These are phyloP conservation scores for Anastrepha ludens DNA, from an alignment of 1,140 invertebrate genomes.

Conservation along the genomic window DNA sequence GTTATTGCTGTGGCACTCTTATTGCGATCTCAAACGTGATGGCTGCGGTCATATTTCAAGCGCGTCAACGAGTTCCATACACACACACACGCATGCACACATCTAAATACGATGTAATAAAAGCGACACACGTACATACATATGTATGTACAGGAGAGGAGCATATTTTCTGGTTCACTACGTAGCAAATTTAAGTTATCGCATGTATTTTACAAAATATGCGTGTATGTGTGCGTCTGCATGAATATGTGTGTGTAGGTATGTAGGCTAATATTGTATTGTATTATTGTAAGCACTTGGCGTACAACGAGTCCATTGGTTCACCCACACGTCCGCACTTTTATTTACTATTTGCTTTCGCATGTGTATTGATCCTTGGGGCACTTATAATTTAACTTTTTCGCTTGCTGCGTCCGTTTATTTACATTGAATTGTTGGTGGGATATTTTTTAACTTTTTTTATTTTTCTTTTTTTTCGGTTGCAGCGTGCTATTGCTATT, in stretches of 20 bases:
- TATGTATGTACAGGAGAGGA: neutral
- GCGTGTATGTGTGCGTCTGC: neutral
- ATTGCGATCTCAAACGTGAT: slow-evolving; percentile 40
- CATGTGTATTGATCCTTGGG: slow-evolving; percentile 12
- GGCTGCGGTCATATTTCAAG: slow-evolving; percentile 39
- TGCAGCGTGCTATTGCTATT: neutral
- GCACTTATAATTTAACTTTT: slow-evolving; percentile 48
- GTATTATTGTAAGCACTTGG: too few species aligned
- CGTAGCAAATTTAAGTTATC: neutral
- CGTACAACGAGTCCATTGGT: neutral
- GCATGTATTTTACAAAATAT: neutral
- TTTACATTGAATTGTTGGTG: neutral
- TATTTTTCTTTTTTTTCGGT: neutral
- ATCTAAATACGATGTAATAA: neutral
- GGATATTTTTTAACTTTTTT: neutral
- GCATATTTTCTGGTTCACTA: slow-evolving; percentile 36
- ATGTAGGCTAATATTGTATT: neutral
- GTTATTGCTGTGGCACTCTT: slow-evolving; percentile 14
- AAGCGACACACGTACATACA: neutral
- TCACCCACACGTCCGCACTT: neutral
- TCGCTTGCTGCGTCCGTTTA: slow-evolving; percentile 25
- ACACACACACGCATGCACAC: neutral
- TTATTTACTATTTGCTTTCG: neutral
- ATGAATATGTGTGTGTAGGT: neutral
- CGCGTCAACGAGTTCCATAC: slow-evolving; percentile 24